A percentile compares a stretch with the other conserved stretches of the same genome.
phyloP scores from a whole-genome alignment of 1,140 invertebrate species.

The Zaprionus taronus region DNA sequence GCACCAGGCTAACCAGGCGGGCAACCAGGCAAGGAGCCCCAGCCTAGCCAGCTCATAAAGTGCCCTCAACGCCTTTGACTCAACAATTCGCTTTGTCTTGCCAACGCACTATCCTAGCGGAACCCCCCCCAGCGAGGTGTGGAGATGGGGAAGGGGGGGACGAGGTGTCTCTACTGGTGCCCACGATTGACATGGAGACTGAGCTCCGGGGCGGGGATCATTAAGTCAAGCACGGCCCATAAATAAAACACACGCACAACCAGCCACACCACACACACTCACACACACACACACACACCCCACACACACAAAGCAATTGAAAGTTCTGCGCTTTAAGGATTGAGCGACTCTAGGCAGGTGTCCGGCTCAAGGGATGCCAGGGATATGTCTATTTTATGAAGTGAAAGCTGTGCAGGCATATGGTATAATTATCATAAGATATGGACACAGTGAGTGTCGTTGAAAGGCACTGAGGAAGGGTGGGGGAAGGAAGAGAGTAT shows the following conservation, averaged over 20 bases:
- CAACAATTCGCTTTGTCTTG: constrained; percentile 77
- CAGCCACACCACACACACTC: neutral
- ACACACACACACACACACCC: constrained; percentile 15
- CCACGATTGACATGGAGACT: neutral
- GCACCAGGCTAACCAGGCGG: constrained; percentile 13
- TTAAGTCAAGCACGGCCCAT: constrained; percentile 77
- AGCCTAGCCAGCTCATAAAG: constrained; percentile 66
- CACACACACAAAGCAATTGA: constrained; percentile 42
- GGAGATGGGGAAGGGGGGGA: neutral
- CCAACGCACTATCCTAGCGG: constrained; percentile 33
- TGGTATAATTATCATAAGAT: constrained; percentile 22
- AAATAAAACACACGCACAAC: constrained; percentile 61
- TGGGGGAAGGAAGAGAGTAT: neutral
- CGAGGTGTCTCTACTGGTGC: neutral
- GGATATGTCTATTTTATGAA: constrained; percentile 32
- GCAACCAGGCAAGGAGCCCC: constrained; percentile 29
- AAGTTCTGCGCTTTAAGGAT: constrained; percentile 63
- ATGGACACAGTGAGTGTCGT: neutral
- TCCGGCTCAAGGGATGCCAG: neutral
- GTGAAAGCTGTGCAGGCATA: neutral
- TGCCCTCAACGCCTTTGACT: constrained; percentile 82
- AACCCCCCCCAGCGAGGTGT: too few species aligned
- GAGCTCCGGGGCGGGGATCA: constrained; percentile 51
- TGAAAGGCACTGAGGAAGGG: neutral
- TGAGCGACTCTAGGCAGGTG: constrained; percentile 26